Evolutionary conservation across 2,113 vertebrate species (phyloP), one percentile per base, ranked within the genome.

Genomic region (Centropus bengalensis): DNA sequence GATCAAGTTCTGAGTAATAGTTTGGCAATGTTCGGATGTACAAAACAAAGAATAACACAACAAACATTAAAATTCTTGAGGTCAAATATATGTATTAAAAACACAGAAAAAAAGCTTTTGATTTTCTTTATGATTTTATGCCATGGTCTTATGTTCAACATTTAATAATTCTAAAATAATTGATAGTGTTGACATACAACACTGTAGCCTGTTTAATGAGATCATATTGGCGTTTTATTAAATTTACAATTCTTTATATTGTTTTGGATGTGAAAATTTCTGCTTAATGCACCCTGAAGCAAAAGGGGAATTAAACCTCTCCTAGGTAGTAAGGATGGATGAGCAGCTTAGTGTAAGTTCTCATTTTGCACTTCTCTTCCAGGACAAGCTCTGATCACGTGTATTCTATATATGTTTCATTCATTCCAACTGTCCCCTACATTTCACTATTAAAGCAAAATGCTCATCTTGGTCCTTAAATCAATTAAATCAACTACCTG

Each of bases 401-500:
- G 18, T 44, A 69, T 63, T n/a, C n/a, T 60, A 47, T 18, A 74
- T 27, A 71, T 78, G 42, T 92, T 40, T 71, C 10, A 86, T 83
- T 67, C 66, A 85, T 78, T 82, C 24, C 68, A 78, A 71, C 38
- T 42, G 7, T 88, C 52, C n/a, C 73, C 42, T 42, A 23, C 58
- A 69, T 56, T 90, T 92, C 8, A 73, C 73, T 86, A 82, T 18
- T 67, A 90, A 92, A 90, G 51, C 7, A 60, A 66, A 82, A 58
- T 42, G 22, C 32, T 90, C 55, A 70, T 17, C 55, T 45, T 69
- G 52, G 59, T 40, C 14, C 58, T 73, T 88, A 75, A 94, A 82
- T 66, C 89, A 92, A 84, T 93, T 80, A 93, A 93, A 71, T 54
- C 69, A 86, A 73, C 81, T 52, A 28, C 24, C 28, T 94, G 55